A percentile compares a stretch with the other conserved stretches of the same genome.
Evolutionary conservation across 2,888 invertebrate genomes (phyloP).

Genomic region (Mycalesis mineus): DNA sequence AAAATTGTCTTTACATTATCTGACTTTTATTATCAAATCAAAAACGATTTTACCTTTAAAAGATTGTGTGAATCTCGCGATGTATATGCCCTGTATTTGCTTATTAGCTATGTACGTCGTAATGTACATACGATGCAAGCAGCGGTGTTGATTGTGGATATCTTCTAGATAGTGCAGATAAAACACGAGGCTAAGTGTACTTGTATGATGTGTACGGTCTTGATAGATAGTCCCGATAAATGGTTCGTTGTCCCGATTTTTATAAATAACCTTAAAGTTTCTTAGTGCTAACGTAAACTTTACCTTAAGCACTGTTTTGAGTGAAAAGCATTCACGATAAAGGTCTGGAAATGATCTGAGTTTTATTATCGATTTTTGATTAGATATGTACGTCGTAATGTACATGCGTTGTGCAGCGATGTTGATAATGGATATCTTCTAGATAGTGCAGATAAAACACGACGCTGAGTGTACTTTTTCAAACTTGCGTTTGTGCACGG

Average conservation of each 20-base stretch:
- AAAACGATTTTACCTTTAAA: background rate
- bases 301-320: background rate
- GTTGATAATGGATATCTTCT: background rate
- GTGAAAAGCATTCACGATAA: background rate
- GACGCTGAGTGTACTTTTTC: background rate
- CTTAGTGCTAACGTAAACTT: too few species aligned
- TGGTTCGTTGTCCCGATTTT: too few species aligned
- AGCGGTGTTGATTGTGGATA: background rate
- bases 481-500: background rate
- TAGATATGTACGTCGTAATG: too few species aligned
- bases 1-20: too few species aligned
- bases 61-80: background rate
- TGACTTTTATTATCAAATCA: too few species aligned
- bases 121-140: constrained; percentile 3
- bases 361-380: too few species aligned
- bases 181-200: constrained; percentile 1
- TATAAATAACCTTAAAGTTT: too few species aligned
- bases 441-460: constrained; percentile 2
- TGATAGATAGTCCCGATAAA: too few species aligned
- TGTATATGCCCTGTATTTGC: constrained; percentile 8
- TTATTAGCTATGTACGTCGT: constrained; percentile 7
- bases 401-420: background rate
- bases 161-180: background rate
- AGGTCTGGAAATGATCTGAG: background rate
- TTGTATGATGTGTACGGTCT: too few species aligned